Conservation (phyloP, 53 echinoderm and acorn worm species). For the Mesocentrotus franciscanus region DNA sequence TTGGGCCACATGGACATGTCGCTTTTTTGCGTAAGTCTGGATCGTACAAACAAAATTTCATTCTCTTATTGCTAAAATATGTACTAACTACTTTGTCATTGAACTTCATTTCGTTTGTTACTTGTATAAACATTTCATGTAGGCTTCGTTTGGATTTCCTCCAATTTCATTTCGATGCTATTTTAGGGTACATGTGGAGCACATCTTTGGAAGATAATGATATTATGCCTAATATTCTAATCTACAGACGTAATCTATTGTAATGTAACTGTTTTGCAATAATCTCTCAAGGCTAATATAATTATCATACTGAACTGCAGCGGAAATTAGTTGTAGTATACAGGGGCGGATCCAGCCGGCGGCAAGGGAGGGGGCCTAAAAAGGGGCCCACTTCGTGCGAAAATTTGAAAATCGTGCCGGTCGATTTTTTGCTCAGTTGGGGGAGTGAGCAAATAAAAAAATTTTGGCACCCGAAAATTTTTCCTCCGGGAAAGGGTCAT, state of each 20-base stretch:
- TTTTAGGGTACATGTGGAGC: not conserved
- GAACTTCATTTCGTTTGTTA: not conserved
- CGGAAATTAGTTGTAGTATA: too few species aligned
- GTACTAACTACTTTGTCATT: not conserved
- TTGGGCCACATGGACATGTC: not conserved
- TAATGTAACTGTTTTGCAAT: not conserved
- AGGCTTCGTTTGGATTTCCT: not conserved
- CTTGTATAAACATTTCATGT: not conserved
- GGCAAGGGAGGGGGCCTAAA: too few species aligned
- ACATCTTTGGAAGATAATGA: not conserved
- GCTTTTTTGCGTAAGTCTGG: not conserved
- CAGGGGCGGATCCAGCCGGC: too few species aligned
- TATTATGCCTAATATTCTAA: not conserved
- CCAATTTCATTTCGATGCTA: not conserved
- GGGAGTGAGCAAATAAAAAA: too few species aligned
- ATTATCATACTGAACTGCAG: too few species aligned
- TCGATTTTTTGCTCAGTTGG: too few species aligned
- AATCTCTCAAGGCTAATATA: not conserved
- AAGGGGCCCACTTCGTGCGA: too few species aligned
- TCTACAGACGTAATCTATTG: not conserved
- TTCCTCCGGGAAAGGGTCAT: too few species aligned
- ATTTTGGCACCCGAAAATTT: too few species aligned
- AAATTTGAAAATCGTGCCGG: too few species aligned
- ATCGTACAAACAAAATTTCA: not conserved
- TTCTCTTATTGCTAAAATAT: not conserved